These are phyloP conservation scores for Hypena proboscidalis DNA, from an alignment of 2,888 invertebrate genomes.

Conservation along the genomic window DNA sequence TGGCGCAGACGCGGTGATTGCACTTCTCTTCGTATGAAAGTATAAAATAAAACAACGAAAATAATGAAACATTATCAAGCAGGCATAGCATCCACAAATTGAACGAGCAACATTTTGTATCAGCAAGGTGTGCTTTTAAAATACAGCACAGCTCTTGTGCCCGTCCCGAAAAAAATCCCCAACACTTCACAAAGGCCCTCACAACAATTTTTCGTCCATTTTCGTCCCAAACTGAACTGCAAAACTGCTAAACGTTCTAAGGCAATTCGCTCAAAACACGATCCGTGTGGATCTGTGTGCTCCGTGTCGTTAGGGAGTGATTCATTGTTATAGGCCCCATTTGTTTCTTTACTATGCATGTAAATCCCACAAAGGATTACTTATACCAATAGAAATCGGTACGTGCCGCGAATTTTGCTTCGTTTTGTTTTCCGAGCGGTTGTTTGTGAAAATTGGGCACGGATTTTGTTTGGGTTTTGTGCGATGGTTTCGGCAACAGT, in stretches of 20 bases:
- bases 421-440: constrained; percentile 16
- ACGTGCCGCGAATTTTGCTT: constrained; percentile 38
- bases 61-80: too few relatives aligned
- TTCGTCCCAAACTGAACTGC: constrained; percentile 1
- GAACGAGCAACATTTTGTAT: too few relatives aligned
- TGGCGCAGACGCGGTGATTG: too few relatives aligned
- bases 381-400: constrained; percentile 47
- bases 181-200: too few relatives aligned
- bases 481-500: too few relatives aligned
- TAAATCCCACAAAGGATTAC: constrained; percentile 51
- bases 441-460: constrained; percentile 7
- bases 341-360: constrained; percentile 52
- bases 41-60: too few relatives aligned
- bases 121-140: too few relatives aligned
- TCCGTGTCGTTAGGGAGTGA: constrained; percentile 57
- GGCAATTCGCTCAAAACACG: constrained; percentile 55
- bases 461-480: constrained; percentile 2
- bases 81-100: too few relatives aligned
- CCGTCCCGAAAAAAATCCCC: too few relatives aligned
- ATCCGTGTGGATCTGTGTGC: constrained; percentile 57
- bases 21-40: too few relatives aligned
- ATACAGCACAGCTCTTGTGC: too few relatives aligned
- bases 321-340: constrained; percentile 62
- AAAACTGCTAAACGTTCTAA: constrained; percentile 24
- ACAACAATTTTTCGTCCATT: not conserved